Conservation (phyloP, 2,113 vertebrate species). For the Sturnus vulgaris region DNA sequence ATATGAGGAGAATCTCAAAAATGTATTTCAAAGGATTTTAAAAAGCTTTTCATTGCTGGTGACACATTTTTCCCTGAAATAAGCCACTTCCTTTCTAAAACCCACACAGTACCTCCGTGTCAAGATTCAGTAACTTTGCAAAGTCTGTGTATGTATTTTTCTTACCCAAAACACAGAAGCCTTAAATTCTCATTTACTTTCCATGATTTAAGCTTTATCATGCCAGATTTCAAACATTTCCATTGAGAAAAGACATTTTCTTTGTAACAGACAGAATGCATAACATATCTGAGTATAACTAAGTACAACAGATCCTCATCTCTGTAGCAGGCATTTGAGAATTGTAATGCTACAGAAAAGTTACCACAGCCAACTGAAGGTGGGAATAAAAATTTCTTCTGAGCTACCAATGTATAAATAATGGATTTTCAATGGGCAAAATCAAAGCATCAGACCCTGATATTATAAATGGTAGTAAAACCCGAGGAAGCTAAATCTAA, state of each 20-base stretch:
- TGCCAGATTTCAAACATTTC: constrained; percentile 42
- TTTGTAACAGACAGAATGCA: not conserved
- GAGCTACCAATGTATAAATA: not conserved
- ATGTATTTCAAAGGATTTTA: constrained; percentile 67
- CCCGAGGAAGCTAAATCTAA: not conserved
- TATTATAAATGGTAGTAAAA: not conserved
- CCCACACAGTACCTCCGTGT: constrained; percentile 73
- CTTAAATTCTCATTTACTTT: constrained; percentile 32
- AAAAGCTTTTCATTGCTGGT: constrained; percentile 64
- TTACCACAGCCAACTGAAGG: not conserved
- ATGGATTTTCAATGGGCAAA: not conserved
- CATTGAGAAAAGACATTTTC: not conserved
- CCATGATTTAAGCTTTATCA: constrained; percentile 35
- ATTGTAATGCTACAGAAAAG: not conserved
- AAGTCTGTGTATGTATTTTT: constrained; percentile 44
- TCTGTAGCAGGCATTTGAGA: not conserved
- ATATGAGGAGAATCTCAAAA: constrained; percentile 69
- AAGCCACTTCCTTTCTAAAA: constrained; percentile 86
- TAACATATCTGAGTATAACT: not conserved
- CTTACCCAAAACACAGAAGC: constrained; percentile 37
- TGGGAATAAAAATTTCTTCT: not conserved
- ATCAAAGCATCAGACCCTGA: not conserved
- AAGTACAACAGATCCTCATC: not conserved
- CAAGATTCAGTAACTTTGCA: constrained; percentile 58
- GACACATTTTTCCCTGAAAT: constrained; percentile 80